Evolutionary conservation across 2,888 invertebrate genomes (phyloP).

Genomic region (Idaea biselata): DNA sequence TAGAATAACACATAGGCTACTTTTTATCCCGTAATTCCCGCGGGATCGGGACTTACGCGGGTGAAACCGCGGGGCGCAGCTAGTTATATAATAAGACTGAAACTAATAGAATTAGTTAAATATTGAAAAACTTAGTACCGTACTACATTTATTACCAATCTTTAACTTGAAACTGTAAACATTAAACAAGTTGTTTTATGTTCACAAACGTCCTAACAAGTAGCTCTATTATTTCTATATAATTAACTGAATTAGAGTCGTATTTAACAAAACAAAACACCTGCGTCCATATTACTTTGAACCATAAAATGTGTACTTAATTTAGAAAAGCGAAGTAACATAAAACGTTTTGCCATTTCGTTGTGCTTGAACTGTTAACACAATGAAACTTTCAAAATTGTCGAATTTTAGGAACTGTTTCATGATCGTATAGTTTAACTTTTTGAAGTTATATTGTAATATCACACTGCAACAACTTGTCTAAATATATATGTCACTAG

Average conservation of each 20-base stretch:
- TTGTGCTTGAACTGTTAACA: neutral
- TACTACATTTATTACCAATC: neutral
- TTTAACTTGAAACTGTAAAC: neutral
- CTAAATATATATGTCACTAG: too few relatives aligned
- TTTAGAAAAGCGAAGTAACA: neutral
- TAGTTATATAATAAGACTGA: too few relatives aligned
- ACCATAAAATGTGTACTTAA: neutral
- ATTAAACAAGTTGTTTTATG: neutral
- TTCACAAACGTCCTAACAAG: neutral
- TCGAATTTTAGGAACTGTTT: neutral
- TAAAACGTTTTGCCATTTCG: neutral
- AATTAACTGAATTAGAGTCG: neutral
- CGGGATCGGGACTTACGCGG: too few relatives aligned
- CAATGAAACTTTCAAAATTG: neutral
- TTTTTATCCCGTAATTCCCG: too few relatives aligned
- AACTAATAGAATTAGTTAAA: too few relatives aligned
- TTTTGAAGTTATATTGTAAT: too few relatives aligned
- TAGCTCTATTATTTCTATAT: neutral
- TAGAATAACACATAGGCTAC: too few relatives aligned
- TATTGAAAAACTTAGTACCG: too few relatives aligned
- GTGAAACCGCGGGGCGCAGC: too few relatives aligned
- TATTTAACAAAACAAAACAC: neutral
- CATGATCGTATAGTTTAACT: neutral
- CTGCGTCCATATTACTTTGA: neutral
- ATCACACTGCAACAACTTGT: too few relatives aligned